Conservation (phyloP, 2,888 invertebrate genomes). For the Rotaria macrura region DNA sequence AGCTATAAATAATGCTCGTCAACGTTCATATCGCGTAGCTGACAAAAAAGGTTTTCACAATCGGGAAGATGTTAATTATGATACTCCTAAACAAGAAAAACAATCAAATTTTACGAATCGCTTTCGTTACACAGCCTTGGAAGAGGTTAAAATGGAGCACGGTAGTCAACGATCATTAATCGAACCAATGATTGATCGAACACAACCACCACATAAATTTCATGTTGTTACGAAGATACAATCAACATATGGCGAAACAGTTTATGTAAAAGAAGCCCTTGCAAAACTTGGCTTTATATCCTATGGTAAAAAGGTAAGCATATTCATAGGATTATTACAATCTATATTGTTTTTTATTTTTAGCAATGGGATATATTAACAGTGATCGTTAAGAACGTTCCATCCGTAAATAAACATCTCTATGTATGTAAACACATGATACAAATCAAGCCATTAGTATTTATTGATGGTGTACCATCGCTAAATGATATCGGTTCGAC, state of each 20-base stretch:
- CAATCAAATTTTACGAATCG: neutral
- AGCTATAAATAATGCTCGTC: neutral
- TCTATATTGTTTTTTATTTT: neutral
- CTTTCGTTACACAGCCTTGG: conserved; percentile 4
- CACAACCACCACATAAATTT: conserved; percentile 24
- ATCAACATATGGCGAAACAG: conserved; percentile 24
- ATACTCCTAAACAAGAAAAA: neutral
- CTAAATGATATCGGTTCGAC: conserved; percentile 27
- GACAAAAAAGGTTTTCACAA: neutral
- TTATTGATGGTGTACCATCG: conserved; percentile 25
- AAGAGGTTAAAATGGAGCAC: conserved; percentile 6
- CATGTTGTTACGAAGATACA: conserved; percentile 26
- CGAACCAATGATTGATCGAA: conserved; percentile 28
- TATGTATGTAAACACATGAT: conserved; percentile 33
- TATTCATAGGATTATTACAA: no score
- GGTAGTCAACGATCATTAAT: conserved; percentile 16
- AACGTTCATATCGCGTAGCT: neutral
- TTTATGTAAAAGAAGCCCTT: conserved; percentile 32
- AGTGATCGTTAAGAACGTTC: conserved; percentile 25
- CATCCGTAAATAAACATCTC: conserved; percentile 27
- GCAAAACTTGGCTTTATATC: conserved; percentile 29
- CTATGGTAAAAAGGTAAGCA: neutral
- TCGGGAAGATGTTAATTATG: neutral
- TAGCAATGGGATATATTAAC: conserved; percentile 28
- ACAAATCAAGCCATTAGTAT: conserved; percentile 27